A percentile compares a stretch with the other conserved stretches of the same genome.
These are phyloP conservation scores for Oppia nitens DNA, from an alignment of 1,140 invertebrate genomes.

Conservation along the genomic window DNA sequence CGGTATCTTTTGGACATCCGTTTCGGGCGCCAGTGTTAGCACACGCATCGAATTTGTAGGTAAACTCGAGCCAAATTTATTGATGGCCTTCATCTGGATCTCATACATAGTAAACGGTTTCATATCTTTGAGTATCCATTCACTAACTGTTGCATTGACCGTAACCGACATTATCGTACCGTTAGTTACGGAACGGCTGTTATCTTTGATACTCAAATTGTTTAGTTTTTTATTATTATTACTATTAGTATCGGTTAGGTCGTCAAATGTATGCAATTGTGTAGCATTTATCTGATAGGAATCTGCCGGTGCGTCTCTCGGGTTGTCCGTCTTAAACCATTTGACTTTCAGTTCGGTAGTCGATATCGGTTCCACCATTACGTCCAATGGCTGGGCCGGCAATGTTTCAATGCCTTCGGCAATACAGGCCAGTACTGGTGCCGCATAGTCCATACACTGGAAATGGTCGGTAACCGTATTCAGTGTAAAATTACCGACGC, in stretches of 20 bases:
- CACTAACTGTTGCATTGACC: conserved; percentile 28
- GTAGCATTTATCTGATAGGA: conserved; percentile 54
- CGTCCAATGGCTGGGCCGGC: conserved; percentile 48
- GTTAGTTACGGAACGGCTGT: background rate
- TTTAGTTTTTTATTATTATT: background rate
- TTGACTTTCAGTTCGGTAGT: conserved; percentile 46
- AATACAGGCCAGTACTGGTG: conserved; percentile 51
- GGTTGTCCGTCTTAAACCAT: background rate
- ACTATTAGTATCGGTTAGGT: conserved; percentile 1
- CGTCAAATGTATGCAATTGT: conserved; percentile 22
- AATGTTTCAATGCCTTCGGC: conserved; percentile 17
- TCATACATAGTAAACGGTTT: conserved; percentile 60
- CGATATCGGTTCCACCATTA: conserved; percentile 46
- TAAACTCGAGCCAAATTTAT: conserved; percentile 51
- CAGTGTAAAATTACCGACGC: conserved; percentile 57
- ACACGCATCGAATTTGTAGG: conserved; percentile 49
- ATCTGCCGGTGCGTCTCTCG: conserved; percentile 22
- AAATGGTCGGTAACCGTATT: conserved; percentile 64
- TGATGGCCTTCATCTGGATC: conserved; percentile 47
- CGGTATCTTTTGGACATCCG: conserved; percentile 6
- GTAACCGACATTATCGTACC: background rate
- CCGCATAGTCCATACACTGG: conserved; percentile 57
- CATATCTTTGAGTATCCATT: conserved; percentile 39
- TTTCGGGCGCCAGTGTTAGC: conserved; percentile 39
- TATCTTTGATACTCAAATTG: background rate